Conservation (phyloP, 2,888 invertebrate species). For the Drosophila nr. perissopoda region DNA sequence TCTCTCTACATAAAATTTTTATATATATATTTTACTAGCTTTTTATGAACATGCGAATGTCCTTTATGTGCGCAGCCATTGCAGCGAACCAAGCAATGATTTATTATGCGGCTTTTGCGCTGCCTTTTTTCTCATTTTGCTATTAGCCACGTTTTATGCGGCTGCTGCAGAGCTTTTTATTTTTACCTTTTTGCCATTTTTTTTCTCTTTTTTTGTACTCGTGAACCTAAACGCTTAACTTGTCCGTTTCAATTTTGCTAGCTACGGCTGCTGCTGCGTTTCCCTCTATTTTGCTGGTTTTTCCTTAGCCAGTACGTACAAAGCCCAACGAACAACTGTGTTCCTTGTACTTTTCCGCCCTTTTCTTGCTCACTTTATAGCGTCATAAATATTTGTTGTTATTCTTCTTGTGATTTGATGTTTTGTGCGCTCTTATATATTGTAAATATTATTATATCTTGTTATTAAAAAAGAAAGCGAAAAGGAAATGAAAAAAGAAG, state of each 20-base stretch:
- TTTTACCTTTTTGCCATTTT: conserved; percentile 6
- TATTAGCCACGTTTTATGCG: conserved; percentile 70
- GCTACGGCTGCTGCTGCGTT: conserved; percentile 37
- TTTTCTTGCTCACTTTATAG: conserved; percentile 48
- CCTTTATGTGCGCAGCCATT: conserved; percentile 52
- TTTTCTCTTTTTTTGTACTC: conserved; percentile 20
- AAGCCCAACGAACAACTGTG: conserved; percentile 32
- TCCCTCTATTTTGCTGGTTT: conserved; percentile 23
- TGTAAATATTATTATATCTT: conserved; percentile 64
- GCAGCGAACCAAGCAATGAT: conserved; percentile 63
- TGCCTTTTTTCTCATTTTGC: conserved; percentile 47
- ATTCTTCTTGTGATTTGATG: conserved; percentile 59
- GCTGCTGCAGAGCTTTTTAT: conserved; percentile 40
- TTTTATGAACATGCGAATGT: conserved; percentile 72
- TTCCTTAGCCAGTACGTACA: conserved; percentile 32
- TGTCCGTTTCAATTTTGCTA: conserved; percentile 73
- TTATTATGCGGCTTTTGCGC: conserved; percentile 73
- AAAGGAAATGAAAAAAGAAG: not conserved
- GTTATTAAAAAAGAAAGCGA: conserved; percentile 34
- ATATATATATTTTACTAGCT: conserved; percentile 57
- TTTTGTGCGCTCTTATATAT: conserved; percentile 61
- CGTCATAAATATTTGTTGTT: conserved; percentile 66
- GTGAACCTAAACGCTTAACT: conserved; percentile 65
- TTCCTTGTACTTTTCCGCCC: conserved; percentile 28
- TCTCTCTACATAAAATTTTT: conserved; percentile 16